phyloP scores from a whole-genome alignment of 2,888 invertebrate species.

The Aspidiotus destructor region DNA sequence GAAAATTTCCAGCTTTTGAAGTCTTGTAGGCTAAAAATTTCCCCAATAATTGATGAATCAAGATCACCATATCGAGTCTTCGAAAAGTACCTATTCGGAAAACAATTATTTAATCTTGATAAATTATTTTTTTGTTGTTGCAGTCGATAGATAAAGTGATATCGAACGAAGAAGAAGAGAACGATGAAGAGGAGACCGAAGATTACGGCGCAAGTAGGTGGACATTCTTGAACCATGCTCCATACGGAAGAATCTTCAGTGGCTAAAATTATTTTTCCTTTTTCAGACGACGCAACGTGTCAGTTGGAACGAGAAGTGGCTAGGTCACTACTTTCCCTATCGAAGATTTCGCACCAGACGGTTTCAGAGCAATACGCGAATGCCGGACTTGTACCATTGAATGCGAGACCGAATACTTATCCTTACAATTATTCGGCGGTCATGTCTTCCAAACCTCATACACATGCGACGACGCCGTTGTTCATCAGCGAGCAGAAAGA shows the following conservation, averaged over 20 bases:
- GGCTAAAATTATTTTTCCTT: slow-evolving; percentile 39
- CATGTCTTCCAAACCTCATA: slow-evolving; percentile 26
- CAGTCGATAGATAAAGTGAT: too few species aligned
- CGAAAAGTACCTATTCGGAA: too few species aligned
- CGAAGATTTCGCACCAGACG: slow-evolving; percentile 45
- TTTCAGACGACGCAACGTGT: slow-evolving; percentile 35
- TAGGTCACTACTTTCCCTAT: slow-evolving; percentile 65
- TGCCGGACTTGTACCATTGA: slow-evolving; percentile 44
- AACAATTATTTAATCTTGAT: too few species aligned
- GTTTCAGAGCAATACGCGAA: slow-evolving; percentile 38
- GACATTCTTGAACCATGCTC: background rate
- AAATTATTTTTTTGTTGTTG: too few species aligned
- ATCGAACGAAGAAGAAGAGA: slow-evolving; percentile 42
- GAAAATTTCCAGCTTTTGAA: too few species aligned
- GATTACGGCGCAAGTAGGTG: slow-evolving; percentile 48
- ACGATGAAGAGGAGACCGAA: slow-evolving; percentile 44
- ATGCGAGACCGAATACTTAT: slow-evolving; percentile 44
- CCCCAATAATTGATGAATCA: too few species aligned
- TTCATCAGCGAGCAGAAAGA: slow-evolving; percentile 38
- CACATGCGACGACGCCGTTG: slow-evolving; percentile 37
- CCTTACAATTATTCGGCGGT: slow-evolving; percentile 36
- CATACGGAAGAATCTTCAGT: background rate
- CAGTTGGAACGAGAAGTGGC: slow-evolving; percentile 77
- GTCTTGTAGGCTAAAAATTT: too few species aligned
- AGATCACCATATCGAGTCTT: too few species aligned